phyloP scores from a whole-genome alignment of 1,140 invertebrate genomes.

The Heterodera carotae region DNA sequence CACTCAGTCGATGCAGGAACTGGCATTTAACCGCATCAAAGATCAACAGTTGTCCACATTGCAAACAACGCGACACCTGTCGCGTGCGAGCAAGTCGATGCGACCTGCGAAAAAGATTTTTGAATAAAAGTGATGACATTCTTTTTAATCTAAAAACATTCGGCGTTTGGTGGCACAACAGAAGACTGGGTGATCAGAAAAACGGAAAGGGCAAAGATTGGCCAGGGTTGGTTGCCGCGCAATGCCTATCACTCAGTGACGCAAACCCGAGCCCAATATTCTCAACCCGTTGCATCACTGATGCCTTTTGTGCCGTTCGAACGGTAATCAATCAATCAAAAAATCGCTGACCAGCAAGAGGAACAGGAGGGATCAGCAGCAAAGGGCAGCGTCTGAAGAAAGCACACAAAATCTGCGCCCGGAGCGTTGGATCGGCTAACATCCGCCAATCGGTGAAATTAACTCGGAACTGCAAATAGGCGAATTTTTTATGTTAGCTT shows the following conservation, averaged over 20 bases:
- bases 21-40: conserved; percentile 62
- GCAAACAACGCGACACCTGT: conserved; percentile 53
- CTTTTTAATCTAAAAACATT: no score
- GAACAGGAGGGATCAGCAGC: not conserved
- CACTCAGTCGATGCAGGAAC: not conserved
- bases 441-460: conserved; percentile 59
- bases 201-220: no score
- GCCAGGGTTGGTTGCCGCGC: no score
- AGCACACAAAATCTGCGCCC: conserved; percentile 59
- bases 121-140: no score
- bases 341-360: not conserved
- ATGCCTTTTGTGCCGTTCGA: no score
- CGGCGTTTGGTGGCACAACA: no score
- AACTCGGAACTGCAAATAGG: not conserved
- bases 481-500: no score
- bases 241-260: no score
- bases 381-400: conserved; percentile 44
- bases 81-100: conserved; percentile 54
- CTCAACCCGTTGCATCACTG: no score
- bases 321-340: no score
- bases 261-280: no score
- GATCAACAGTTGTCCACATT: conserved; percentile 59
- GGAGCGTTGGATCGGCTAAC: conserved; percentile 49
- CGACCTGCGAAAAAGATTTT: conserved; percentile 35
- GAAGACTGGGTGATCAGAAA: no score